A percentile compares a stretch with the other conserved stretches of the same genome.
These are phyloP conservation scores for Pseudomyrmex gracilis DNA, from an alignment of 1,140 invertebrate species.

Conservation along the genomic window DNA sequence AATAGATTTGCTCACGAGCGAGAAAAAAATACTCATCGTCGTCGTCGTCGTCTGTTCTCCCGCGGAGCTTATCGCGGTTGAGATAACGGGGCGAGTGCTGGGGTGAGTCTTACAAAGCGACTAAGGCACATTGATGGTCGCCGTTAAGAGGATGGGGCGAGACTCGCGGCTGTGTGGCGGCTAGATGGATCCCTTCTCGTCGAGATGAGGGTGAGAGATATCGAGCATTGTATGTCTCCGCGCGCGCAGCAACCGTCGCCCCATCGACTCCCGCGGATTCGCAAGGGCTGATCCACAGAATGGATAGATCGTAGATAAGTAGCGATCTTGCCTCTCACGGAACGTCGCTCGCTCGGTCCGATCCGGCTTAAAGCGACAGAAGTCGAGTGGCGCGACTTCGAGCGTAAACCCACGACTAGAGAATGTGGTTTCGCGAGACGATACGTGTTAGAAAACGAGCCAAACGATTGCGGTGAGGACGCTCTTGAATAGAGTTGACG, in stretches of 20 bases:
- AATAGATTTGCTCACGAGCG: slow-evolving; percentile 68
- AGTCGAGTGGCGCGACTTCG: slow-evolving; percentile 46
- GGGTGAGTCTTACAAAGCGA: slow-evolving; percentile 28
- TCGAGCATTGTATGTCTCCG: slow-evolving; percentile 35
- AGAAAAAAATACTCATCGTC: slow-evolving; percentile 60
- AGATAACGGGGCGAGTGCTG: slow-evolving; percentile 38
- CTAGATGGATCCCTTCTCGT: slow-evolving; percentile 37
- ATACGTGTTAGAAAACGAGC: neutral
- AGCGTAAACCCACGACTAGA: slow-evolving; percentile 25
- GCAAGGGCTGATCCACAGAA: slow-evolving; percentile 49
- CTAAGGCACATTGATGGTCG: slow-evolving; percentile 59
- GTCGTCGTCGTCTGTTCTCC: slow-evolving; percentile 54
- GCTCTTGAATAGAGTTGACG: slow-evolving; percentile 20
- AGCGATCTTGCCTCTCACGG: slow-evolving; percentile 40
- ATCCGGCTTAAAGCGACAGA: slow-evolving; percentile 52
- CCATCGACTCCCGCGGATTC: slow-evolving; percentile 43
- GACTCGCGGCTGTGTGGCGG: slow-evolving; percentile 12
- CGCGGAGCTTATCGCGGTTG: slow-evolving; percentile 64
- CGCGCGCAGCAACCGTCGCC: slow-evolving; percentile 10
- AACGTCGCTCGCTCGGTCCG: neutral
- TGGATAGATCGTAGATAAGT: slow-evolving; percentile 60
- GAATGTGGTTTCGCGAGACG: slow-evolving; percentile 27
- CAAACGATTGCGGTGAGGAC: neutral
- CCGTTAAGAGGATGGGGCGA: slow-evolving; percentile 51
- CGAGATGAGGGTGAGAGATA: slow-evolving; percentile 20